A percentile compares a stretch with the other conserved stretches of the same genome.
Conservation (phyloP, 2,888 invertebrate species). For the Stenurella melanura region DNA sequence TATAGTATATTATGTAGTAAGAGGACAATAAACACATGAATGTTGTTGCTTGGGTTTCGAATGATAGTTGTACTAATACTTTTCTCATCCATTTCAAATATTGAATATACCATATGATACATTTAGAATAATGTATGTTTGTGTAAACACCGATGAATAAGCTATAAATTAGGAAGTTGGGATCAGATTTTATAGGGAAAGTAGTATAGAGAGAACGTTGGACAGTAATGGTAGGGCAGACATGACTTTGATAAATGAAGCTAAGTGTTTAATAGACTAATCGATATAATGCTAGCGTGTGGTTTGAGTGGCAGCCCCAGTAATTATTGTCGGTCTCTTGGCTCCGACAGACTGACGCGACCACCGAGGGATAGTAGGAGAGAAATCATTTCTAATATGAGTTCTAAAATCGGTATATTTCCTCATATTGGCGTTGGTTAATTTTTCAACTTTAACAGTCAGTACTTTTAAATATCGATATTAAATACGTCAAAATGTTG, state of each 20-base stretch:
- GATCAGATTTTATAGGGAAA: constrained; percentile 64
- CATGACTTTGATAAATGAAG: constrained; percentile 74
- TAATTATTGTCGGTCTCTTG: constrained; percentile 70
- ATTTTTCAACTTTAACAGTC: neutral
- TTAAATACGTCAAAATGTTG: no score
- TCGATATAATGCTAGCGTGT: constrained; percentile 73
- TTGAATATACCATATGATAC: no score
- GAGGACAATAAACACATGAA: no score
- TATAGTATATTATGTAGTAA: no score
- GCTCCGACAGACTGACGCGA: constrained; percentile 59
- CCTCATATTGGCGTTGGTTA: neutral
- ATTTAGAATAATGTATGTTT: neutral
- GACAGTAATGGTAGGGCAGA: constrained; percentile 63
- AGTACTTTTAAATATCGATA: neutral
- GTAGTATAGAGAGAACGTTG: constrained; percentile 60
- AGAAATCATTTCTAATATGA: constrained; percentile 37
- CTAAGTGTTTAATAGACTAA: constrained; percentile 75
- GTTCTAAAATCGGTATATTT: constrained; percentile 10
- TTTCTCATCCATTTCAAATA: no score
- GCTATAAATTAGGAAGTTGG: constrained; percentile 60
- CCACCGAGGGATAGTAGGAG: constrained; percentile 50
- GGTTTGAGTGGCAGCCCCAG: constrained; percentile 71
- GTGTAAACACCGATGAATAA: constrained; percentile 20
- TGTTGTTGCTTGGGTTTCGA: no score
- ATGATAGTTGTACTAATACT: no score